These are phyloP conservation scores for Sparidentex hasta DNA, from an alignment of 2,797 vertebrate genomes.

Conservation along the genomic window DNA sequence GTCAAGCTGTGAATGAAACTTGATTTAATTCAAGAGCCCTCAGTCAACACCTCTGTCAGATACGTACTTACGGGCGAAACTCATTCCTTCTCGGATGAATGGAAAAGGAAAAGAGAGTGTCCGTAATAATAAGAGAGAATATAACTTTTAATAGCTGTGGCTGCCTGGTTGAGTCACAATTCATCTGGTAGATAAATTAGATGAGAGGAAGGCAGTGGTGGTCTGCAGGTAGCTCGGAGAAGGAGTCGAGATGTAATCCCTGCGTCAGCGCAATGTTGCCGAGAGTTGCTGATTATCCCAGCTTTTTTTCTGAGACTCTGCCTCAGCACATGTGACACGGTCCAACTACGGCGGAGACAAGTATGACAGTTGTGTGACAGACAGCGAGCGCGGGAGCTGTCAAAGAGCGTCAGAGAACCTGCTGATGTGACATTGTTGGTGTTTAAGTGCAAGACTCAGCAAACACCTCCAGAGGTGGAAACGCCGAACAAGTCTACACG, in stretches of 20 bases:
- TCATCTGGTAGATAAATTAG: conserved; percentile 4
- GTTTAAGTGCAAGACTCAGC: conserved; percentile 18
- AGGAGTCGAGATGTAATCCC: conserved; percentile 24
- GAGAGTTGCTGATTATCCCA: conserved; percentile 53
- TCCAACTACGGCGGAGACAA: conserved; percentile 39
- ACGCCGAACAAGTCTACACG: neutral
- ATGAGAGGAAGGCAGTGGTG: conserved; percentile 20
- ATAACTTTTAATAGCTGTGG: neutral
- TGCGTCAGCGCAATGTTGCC: conserved; percentile 50
- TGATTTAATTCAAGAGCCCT: neutral
- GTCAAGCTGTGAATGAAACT: neutral
- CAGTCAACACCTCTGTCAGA: neutral
- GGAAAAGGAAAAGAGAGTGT: neutral
- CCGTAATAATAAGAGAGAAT: neutral
- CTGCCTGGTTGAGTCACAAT: neutral
- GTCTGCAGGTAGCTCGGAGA: conserved; percentile 28
- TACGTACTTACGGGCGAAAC: neutral
- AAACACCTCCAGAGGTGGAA: conserved; percentile 23
- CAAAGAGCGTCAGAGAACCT: conserved; percentile 42
- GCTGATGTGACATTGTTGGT: conserved; percentile 52
- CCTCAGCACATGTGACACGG: conserved; percentile 73
- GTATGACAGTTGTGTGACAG: conserved; percentile 61
- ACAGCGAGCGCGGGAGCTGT: conserved; percentile 45
- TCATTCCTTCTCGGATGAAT: neutral
- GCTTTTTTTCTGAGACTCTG: conserved; percentile 44